These are phyloP conservation scores for Melanerpes aurifrons DNA, from an alignment of 2,113 vertebrate species.

Conservation along the genomic window DNA sequence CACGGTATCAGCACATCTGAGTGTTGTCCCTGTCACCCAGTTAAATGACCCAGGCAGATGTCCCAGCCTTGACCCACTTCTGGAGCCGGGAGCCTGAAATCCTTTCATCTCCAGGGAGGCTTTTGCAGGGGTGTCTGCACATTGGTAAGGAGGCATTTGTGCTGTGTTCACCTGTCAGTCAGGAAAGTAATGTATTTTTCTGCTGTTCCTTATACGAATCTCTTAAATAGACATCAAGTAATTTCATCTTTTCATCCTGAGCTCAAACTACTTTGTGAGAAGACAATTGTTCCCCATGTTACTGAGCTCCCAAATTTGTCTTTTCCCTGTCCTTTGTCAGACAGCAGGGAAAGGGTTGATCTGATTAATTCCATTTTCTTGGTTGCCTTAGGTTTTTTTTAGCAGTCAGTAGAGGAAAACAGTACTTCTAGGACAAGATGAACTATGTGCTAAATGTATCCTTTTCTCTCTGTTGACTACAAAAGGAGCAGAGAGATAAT, in stretches of 20 bases:
- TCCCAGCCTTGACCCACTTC: constrained; percentile 48
- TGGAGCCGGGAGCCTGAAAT: constrained; percentile 29
- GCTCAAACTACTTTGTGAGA: not conserved
- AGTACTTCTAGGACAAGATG: not conserved
- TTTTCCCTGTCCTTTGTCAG: not conserved
- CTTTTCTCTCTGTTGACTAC: not conserved
- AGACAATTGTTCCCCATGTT: not conserved
- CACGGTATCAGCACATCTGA: not conserved
- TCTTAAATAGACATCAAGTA: not conserved
- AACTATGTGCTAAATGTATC: not conserved
- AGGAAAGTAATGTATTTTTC: not conserved
- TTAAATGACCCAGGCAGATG: constrained; percentile 32
- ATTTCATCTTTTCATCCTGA: not conserved
- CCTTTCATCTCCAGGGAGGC: constrained; percentile 21
- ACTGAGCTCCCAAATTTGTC: not conserved
- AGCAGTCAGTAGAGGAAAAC: not conserved
- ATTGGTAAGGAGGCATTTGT: constrained; percentile 32
- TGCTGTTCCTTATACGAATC: not conserved
- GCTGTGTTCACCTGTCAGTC: not conserved
- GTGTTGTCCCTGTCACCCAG: constrained; percentile 7
- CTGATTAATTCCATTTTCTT: not conserved
- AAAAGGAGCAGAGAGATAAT: not conserved
- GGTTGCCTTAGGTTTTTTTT: not conserved
- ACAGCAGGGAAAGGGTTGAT: not conserved
- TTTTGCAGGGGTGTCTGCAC: constrained; percentile 16